Evolutionary conservation across 2,797 vertebrate species (phyloP), one percentile per base, ranked within the genome.

Genomic region (Xenops minutus): DNA sequence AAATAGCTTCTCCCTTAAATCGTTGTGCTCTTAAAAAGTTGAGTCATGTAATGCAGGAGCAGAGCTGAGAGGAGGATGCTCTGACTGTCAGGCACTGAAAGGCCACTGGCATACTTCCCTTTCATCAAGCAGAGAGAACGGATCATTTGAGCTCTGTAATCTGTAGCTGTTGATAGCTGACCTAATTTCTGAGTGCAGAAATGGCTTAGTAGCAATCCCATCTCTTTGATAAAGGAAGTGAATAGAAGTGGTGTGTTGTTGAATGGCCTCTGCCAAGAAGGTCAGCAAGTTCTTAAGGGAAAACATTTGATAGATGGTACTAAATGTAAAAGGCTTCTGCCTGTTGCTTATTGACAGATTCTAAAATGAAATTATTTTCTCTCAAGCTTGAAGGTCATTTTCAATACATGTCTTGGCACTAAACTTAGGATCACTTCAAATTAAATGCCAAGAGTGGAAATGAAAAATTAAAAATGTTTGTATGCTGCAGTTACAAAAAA

Each of bases 221-320:
- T 94, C 88, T 85, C 96, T 92, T 91, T 72, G 78, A 96, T 96
- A 92, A 90, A 91, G 83, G 73, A 86, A 74, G 77, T 48, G 63
- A 96, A 93, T 63, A 75, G 64, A 95, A 94, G 62, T 63, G 32
- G 41, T 90, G 72, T 85, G 95, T 48, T 64, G 73, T n/a, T 30
- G 46, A 92, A 90, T 24, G 69, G 58, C 55, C 83, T 92, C 85
- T 94, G 83, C 88, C 80, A 94, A 75, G 94, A 95, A 97, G 78
- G 93, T 96, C 96, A 96, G 83, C 43, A 83, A 94, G 89, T 96
- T 96, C 91, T 97, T 95, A 88, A 95, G 94, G 67, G 72, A 95
- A 94, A 96, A 92, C 46, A 7, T 92, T 92, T 96, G 94, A 96
- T 95, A 88, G 93, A 95, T 96, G 88, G 95, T 96, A 78, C 94